phyloP scores from a whole-genome alignment of 2,888 invertebrate genomes.

The Drosophila maculinotata region DNA sequence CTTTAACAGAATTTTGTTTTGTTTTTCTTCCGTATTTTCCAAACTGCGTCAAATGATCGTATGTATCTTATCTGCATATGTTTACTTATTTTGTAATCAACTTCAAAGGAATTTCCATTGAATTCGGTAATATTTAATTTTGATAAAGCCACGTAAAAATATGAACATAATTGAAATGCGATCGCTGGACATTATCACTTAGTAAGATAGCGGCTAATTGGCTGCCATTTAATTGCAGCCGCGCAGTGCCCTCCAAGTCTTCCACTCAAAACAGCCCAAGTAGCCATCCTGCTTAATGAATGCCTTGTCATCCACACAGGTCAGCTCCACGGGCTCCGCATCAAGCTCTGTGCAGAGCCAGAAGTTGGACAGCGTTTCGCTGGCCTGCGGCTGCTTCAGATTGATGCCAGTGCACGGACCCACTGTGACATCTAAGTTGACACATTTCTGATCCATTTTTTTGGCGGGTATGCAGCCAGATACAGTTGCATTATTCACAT shows the following conservation, averaged over 20 bases:
- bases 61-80: constrained; percentile 27
- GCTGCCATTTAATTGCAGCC: too few species aligned
- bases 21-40: constrained; percentile 11
- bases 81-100: constrained; percentile 63
- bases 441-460: constrained; percentile 42
- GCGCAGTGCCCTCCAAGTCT: constrained; percentile 50
- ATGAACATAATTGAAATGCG: constrained; percentile 52
- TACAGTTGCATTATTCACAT: constrained; percentile 45
- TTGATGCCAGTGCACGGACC: constrained; percentile 43
- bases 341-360: constrained; percentile 39
- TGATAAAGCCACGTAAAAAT: constrained; percentile 46
- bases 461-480: constrained; percentile 49
- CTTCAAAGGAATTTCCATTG: constrained; percentile 54
- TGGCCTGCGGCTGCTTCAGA: constrained; percentile 48
- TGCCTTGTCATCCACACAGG: constrained; percentile 28
- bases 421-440: constrained; percentile 32
- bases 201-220: constrained; percentile 5
- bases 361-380: constrained; percentile 29
- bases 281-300: constrained; percentile 52
- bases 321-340: constrained; percentile 15
- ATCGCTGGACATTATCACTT: constrained; percentile 13
- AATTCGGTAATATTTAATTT: constrained; percentile 54
- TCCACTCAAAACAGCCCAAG: constrained; percentile 60
- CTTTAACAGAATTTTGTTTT: constrained; percentile 29
- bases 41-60: constrained; percentile 1